Percentiles rank a stretch among this genome's conserved stretches.
These are phyloP conservation scores for Nothura maculosa DNA, from an alignment of 2,797 vertebrate genomes.

Conservation along the genomic window DNA sequence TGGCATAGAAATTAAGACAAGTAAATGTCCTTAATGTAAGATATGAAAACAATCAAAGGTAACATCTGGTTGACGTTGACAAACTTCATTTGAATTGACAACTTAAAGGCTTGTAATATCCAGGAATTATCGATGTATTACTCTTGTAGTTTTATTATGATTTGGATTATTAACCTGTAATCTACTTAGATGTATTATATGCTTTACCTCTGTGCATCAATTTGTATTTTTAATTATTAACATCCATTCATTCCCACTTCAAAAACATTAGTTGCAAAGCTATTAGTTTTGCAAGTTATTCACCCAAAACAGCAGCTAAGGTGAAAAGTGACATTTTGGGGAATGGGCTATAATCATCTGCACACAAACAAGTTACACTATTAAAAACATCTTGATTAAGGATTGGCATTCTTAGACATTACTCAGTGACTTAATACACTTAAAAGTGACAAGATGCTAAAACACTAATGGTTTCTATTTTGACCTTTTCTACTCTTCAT, in stretches of 20 bases:
- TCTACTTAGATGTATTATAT: neutral
- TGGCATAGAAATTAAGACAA: neutral
- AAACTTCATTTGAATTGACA: neutral
- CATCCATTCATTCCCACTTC: neutral
- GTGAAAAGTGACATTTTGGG: neutral
- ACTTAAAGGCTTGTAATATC: neutral
- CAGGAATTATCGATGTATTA: neutral
- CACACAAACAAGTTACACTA: neutral
- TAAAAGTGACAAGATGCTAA: constrained; percentile 53
- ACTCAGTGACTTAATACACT: constrained; percentile 1
- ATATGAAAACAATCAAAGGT: neutral
- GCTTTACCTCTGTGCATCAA: neutral
- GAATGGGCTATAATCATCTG: neutral
- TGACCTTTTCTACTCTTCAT: constrained; percentile 51
- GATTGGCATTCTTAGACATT: neutral
- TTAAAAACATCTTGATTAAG: neutral
- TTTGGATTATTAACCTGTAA: neutral
- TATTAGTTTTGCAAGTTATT: neutral
- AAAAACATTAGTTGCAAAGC: neutral
- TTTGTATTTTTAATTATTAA: neutral
- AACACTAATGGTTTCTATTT: constrained; percentile 20
- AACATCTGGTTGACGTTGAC: neutral
- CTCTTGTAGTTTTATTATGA: neutral
- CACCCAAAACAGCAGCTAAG: neutral
- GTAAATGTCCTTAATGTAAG: neutral